Evolutionary conservation across 2,888 invertebrate species (phyloP), one percentile per base, ranked within the genome.

Genomic region (Ophion ventricosus): DNA sequence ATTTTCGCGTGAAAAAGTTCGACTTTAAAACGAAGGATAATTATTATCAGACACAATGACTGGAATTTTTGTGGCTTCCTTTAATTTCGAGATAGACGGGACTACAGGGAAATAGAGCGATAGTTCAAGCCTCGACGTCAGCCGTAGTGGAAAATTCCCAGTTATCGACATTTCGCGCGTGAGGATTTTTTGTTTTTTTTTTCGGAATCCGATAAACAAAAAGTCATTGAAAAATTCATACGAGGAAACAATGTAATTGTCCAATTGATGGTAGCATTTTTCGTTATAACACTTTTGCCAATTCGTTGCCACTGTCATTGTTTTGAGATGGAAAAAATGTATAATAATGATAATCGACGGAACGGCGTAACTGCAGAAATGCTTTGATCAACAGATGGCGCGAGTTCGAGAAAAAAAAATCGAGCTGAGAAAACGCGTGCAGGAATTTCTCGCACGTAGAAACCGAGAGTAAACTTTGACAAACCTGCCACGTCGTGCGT

Each of bases 61-160:
- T 69, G 10, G 25, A 17, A 40, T 70, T 82, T 78, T 61, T 43
- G 25, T 8, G 78, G 82, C 82, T 82, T 82, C 82, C n/a, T 74
- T 14, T 63, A 69, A 78, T 78, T 78, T 56, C 26, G 66, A 57
- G n/a, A 77, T 8, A 29, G 20, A 40, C 14, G 40, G 23, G 14
- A 43, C 57, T 14, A 49, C 49, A 2, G 2, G 49, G 49, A 5
- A 35, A 35, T 35, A 54, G 54, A 23, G 26, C 69, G n/a, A 49
- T 57, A 66, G 3, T 40, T 23, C 49, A 8, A 35, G 11, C 14
- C 35, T 23, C 23, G 2, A 75, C 20, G 5, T 26, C 11, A 64
- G 11, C 35, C 14, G 29, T 1, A 29, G 20, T 54, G 64, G 26
- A 75, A 29, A 63, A 14, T 59, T 75, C n/a, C 26, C 29, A 20